Percentiles rank a stretch among this genome's conserved stretches.
phyloP scores from a whole-genome alignment of 2,113 vertebrate species.

The Trematomus loennbergii region DNA sequence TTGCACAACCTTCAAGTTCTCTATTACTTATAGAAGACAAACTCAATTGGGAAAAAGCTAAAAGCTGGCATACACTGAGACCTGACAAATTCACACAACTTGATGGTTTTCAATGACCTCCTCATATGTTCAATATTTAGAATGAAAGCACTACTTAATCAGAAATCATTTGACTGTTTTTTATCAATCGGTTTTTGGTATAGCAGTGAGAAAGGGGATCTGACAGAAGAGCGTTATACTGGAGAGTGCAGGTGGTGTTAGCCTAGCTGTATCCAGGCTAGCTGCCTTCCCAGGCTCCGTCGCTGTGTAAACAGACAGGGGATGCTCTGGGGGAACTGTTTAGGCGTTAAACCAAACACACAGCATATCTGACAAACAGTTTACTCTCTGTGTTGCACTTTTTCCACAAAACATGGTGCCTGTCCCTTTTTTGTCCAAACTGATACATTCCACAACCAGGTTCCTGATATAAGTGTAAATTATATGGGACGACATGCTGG shows the following conservation, averaged over 20 bases:
- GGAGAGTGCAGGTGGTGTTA: conserved; percentile 68
- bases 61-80: background rate
- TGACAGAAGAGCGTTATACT: conserved; percentile 9
- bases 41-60: background rate
- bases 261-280: conserved; percentile 36
- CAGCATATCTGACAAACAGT: conserved; percentile 83
- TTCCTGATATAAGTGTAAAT: conserved; percentile 50
- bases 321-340: conserved; percentile 81
- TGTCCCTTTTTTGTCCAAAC: conserved; percentile 63
- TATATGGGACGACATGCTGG: conserved; percentile 11
- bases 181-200: background rate
- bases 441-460: conserved; percentile 66
- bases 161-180: conserved; percentile 7
- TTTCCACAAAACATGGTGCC: conserved; percentile 72
- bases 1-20: conserved; percentile 36
- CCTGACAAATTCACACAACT: conserved; percentile 1
- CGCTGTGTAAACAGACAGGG: conserved; percentile 76
- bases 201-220: background rate
- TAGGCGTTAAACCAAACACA: conserved; percentile 85
- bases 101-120: background rate
- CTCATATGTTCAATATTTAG: conserved; percentile 10
- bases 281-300: conserved; percentile 47
- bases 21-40: conserved; percentile 1
- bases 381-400: conserved; percentile 78
- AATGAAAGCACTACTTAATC: conserved; percentile 11